Conservation (phyloP, 2,113 vertebrate genomes). For the Triplophysa rosa region DNA sequence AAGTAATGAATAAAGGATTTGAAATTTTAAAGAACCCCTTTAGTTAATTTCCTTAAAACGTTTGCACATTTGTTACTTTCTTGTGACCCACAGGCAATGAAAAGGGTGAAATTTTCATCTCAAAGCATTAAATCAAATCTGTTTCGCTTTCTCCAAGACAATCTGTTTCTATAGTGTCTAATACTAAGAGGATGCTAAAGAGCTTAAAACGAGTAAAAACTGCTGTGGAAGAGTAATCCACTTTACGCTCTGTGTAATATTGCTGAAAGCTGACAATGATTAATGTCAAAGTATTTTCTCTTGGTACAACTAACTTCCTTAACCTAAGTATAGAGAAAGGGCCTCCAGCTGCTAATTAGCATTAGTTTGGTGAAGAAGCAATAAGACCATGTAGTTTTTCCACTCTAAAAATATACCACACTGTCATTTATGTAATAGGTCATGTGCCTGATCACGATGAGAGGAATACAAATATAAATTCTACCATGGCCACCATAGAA, state of each 20-base stretch:
- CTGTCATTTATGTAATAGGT: no score
- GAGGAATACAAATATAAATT: not conserved
- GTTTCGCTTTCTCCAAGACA: slow-evolving; percentile 33
- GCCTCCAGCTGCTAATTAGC: not conserved
- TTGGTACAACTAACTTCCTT: slow-evolving; percentile 1
- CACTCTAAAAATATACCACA: not conserved
- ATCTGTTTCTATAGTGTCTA: slow-evolving; percentile 30
- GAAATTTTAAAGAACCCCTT: not conserved
- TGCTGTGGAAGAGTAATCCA: slow-evolving; percentile 55
- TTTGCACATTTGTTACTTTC: not conserved
- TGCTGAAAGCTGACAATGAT: slow-evolving; percentile 47
- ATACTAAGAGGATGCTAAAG: slow-evolving; percentile 46
- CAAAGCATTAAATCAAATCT: slow-evolving; percentile 31
- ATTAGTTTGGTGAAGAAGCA: not conserved
- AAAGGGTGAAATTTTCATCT: slow-evolving; percentile 17
- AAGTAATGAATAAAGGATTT: slow-evolving; percentile 5
- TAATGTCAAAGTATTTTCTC: slow-evolving; percentile 37
- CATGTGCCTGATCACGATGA: not conserved
- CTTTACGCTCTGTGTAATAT: slow-evolving; percentile 53
- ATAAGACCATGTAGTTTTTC: not conserved
- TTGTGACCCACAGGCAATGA: not conserved
- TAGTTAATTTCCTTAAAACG: slow-evolving; percentile 10
- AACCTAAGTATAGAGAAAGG: not conserved
- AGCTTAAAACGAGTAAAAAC: slow-evolving; percentile 50
- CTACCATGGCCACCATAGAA: not conserved